phyloP scores from a whole-genome alignment of 2,888 invertebrate genomes.

The Patella caerulea region DNA sequence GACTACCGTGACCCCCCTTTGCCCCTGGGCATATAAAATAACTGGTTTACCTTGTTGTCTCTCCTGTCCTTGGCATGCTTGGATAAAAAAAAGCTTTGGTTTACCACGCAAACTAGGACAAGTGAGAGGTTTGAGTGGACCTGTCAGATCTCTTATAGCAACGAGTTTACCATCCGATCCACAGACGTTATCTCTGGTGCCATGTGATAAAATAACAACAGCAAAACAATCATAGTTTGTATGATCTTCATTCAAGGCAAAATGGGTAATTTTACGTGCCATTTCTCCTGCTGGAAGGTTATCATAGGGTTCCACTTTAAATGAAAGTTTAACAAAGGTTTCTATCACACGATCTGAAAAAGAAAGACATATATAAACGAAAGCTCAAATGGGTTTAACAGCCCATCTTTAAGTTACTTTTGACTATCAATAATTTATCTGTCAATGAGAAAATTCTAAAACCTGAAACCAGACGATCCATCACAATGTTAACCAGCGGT shows the following conservation, averaged over 20 bases:
- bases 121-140: background rate
- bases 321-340: background rate
- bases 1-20: too few species aligned
- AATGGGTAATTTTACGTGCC: background rate
- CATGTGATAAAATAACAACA: constrained; percentile 3
- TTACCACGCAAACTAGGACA: background rate
- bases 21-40: too few species aligned
- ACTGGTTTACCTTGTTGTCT: background rate
- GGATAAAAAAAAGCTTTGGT: constrained; percentile 11
- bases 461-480: too few species aligned
- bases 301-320: background rate
- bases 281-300: background rate
- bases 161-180: background rate
- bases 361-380: too few species aligned
- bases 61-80: background rate
- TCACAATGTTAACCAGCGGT: too few species aligned
- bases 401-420: too few species aligned
- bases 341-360: background rate
- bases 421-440: too few species aligned
- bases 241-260: background rate
- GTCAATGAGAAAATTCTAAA: too few species aligned
- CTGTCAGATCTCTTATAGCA: background rate
- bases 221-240: constrained; percentile 3
- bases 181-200: background rate
- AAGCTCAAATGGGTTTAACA: too few species aligned